Percentiles rank a stretch among this genome's conserved stretches.
phyloP scores from a whole-genome alignment of 2,113 vertebrate genomes.

The Formicarius rufipectus region DNA sequence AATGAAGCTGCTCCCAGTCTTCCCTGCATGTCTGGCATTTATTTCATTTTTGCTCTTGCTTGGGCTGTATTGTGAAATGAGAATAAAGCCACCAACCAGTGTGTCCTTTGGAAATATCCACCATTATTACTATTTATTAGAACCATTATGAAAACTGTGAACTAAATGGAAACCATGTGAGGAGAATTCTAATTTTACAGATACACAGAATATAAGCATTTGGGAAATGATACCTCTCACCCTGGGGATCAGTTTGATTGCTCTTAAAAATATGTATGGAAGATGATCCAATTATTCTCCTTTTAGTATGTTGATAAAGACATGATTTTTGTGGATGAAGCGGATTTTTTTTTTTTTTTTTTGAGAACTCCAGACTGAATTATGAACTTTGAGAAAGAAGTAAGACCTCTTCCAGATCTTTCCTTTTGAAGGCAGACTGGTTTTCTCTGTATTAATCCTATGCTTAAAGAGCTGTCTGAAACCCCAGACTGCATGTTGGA shows the following conservation, averaged over 20 bases:
- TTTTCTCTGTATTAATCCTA: not conserved
- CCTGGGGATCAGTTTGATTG: not conserved
- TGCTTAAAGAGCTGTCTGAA: not conserved
- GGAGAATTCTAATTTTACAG: not conserved
- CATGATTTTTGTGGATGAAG: not conserved
- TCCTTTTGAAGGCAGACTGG: not conserved
- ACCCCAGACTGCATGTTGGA: not conserved
- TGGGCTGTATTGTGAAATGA: not conserved
- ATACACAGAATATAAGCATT: not conserved
- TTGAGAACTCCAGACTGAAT: not conserved
- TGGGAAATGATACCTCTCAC: not conserved
- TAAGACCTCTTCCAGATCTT: not conserved
- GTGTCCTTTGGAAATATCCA: conserved; percentile 16
- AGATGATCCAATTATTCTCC: not conserved
- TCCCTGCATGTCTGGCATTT: conserved; percentile 1
- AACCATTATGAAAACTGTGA: not conserved
- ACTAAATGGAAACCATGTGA: not conserved
- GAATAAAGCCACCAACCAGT: conserved; percentile 1
- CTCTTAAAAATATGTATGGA: not conserved
- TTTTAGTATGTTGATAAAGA: not conserved
- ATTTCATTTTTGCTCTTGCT: conserved; percentile 6
- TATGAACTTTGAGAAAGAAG: not conserved
- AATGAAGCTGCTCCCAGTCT: not conserved
- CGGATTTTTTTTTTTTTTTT: not conserved
- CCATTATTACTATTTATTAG: conserved; percentile 12